phyloP scores from a whole-genome alignment of 2,888 invertebrate species.

The Phrixothrix hirtus region DNA sequence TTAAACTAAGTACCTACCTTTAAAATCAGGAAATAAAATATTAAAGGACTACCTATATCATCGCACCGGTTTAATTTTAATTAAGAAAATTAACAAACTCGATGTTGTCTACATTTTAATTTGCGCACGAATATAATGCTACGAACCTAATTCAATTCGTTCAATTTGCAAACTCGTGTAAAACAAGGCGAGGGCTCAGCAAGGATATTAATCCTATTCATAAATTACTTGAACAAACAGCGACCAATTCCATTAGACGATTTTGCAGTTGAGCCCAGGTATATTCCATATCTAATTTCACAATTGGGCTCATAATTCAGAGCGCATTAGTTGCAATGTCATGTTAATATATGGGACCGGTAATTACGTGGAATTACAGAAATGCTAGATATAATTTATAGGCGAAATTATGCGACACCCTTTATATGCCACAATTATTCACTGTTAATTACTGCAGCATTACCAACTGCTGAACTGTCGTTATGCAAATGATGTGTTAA shows the following conservation, averaged over 20 bases:
- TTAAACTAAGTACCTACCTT: too few relatives aligned
- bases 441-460: constrained; percentile 27
- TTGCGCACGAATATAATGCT: constrained; percentile 1
- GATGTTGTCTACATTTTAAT: background rate
- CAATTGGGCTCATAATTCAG: constrained; percentile 56
- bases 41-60: too few relatives aligned
- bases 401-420: constrained; percentile 42
- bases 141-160: constrained; percentile 13
- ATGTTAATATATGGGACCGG: constrained; percentile 37
- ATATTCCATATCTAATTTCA: constrained; percentile 52
- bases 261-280: constrained; percentile 41
- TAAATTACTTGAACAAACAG: constrained; percentile 52
- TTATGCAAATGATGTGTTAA: constrained; percentile 30
- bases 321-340: constrained; percentile 40
- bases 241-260: constrained; percentile 32
- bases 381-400: constrained; percentile 51
- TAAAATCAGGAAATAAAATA: too few relatives aligned
- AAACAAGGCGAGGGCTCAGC: constrained; percentile 22
- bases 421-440: constrained; percentile 31
- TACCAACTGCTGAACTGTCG: constrained; percentile 28
- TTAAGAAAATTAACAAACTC: background rate
- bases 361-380: constrained; percentile 40
- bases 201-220: constrained; percentile 52
- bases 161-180: constrained; percentile 24
- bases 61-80: background rate